Conservation (phyloP, 2,113 vertebrate species). For the Uria aalge region DNA sequence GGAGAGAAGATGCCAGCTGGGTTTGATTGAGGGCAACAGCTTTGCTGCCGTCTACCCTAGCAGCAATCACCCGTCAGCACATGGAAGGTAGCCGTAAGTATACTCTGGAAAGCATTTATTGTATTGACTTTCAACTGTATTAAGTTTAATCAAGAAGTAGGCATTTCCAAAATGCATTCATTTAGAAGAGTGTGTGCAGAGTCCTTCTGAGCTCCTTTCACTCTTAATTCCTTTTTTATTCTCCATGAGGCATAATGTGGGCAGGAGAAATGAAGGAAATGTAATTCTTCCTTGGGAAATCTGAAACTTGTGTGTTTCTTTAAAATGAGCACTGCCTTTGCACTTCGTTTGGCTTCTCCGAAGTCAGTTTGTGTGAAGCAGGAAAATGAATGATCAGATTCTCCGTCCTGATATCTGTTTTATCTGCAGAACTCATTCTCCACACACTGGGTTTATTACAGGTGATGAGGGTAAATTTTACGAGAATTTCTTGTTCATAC, state of each 20-base stretch:
- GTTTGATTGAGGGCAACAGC: background rate
- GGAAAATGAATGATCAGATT: background rate
- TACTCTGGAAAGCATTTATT: background rate
- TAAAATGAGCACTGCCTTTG: background rate
- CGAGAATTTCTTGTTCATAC: background rate
- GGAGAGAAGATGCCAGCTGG: background rate
- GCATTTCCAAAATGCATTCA: background rate
- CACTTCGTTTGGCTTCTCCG: background rate
- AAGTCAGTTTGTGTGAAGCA: background rate
- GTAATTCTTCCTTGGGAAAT: background rate
- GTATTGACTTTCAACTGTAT: background rate
- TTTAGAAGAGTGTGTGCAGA: background rate
- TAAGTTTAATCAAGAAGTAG: background rate
- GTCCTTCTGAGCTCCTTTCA: background rate
- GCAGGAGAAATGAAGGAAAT: background rate
- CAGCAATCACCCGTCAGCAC: background rate
- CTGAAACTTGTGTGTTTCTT: fast-evolving
- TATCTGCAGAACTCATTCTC: background rate
- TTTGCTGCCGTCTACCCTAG: background rate
- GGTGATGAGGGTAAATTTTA: background rate
- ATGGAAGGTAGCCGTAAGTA: background rate
- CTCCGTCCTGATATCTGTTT: background rate
- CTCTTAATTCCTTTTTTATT: background rate
- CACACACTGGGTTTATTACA: background rate
- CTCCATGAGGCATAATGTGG: background rate